Conservation (phyloP, 1,140 invertebrate genomes). For the Drosophila sucinea region DNA sequence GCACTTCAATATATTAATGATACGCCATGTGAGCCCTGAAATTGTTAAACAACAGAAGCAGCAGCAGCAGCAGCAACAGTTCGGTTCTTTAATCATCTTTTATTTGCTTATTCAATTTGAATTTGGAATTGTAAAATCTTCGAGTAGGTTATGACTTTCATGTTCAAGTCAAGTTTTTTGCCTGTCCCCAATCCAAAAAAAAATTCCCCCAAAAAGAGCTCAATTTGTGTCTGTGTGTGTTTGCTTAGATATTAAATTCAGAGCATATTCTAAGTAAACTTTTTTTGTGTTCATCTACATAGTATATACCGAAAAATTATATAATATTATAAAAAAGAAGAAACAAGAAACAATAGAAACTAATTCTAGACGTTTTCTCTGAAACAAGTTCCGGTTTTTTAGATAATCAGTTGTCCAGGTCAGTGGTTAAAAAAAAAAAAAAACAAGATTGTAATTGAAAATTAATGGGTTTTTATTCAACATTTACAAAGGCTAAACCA, state of each 20-base stretch:
- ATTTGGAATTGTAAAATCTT: constrained; percentile 18
- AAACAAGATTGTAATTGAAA: constrained; percentile 17
- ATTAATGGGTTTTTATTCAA: not conserved
- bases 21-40: constrained; percentile 42
- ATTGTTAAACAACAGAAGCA: not conserved
- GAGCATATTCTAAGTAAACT: not conserved
- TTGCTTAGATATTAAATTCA: not conserved
- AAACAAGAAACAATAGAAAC: constrained; percentile 1
- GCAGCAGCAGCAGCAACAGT: not conserved
- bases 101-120: not conserved
- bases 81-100: not conserved
- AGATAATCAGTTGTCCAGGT: constrained; percentile 41
- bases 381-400: constrained; percentile 41
- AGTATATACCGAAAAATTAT: not conserved
- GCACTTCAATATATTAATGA: constrained; percentile 42
- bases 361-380: constrained; percentile 38
- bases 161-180: not conserved
- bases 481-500: not conserved
- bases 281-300: not conserved
- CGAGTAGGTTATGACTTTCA: constrained; percentile 26
- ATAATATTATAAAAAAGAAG: not conserved
- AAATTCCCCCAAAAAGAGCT: not conserved
- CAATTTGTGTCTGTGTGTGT: not conserved
- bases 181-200: not conserved
- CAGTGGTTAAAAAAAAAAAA: constrained; percentile 32